A percentile compares a stretch with the other conserved stretches of the same genome.
Conservation (phyloP, 2,113 vertebrate species). For the Lipophrys pholis region DNA sequence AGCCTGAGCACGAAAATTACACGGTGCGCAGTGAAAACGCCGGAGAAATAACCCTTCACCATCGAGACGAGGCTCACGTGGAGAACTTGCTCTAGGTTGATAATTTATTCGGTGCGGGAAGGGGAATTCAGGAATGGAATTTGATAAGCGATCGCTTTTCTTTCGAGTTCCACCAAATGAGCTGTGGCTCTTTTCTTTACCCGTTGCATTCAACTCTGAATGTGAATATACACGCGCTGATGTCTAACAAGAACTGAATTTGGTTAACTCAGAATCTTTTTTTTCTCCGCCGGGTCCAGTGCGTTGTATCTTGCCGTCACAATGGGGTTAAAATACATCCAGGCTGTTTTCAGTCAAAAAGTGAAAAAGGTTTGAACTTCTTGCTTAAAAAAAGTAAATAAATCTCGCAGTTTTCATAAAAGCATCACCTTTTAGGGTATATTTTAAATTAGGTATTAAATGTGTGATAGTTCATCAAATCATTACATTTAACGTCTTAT, state of each 20-base stretch:
- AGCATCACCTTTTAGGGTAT: too few species aligned
- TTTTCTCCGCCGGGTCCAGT: neutral
- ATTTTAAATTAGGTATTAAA: too few species aligned
- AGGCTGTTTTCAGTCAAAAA: neutral
- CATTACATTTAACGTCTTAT: too few species aligned
- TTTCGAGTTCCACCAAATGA: neutral
- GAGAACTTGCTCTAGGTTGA: slow-evolving; percentile 23
- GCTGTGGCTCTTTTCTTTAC: slow-evolving; percentile 2
- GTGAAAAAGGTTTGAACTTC: neutral
- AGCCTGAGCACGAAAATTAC: slow-evolving; percentile 43
- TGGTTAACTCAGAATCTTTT: neutral
- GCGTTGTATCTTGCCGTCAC: neutral
- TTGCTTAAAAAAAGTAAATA: too few species aligned
- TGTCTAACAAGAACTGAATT: neutral
- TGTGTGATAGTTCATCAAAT: too few species aligned
- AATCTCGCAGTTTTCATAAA: too few species aligned
- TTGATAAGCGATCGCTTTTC: slow-evolving; percentile 22
- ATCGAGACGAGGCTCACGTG: slow-evolving; percentile 16
- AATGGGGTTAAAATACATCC: neutral
- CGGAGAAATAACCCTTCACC: slow-evolving; percentile 33
- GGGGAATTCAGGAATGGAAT: slow-evolving; percentile 9
- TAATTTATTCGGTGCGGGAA: neutral
- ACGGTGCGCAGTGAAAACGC: slow-evolving; percentile 31
- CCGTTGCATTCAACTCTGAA: neutral
- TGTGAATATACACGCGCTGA: neutral